These are phyloP conservation scores for Quadroppia sp. DNA, from an alignment of 2,888 invertebrate genomes.

Conservation along the genomic window DNA sequence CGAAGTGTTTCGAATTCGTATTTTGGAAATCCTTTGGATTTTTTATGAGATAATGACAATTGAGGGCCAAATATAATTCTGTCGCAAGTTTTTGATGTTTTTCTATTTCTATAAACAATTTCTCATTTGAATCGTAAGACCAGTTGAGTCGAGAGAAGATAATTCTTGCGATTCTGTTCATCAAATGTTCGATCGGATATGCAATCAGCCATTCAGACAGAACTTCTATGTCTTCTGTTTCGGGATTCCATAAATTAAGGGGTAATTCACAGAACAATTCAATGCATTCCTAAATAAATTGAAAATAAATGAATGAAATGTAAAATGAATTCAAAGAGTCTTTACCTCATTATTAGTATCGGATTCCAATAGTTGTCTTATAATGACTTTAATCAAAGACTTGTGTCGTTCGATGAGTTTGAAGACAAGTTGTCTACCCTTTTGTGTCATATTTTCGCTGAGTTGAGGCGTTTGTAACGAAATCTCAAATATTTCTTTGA, in stretches of 20 bases:
- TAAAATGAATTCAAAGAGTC: not conserved
- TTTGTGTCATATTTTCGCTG: conserved; percentile 37
- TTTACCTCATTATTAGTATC: conserved; percentile 34
- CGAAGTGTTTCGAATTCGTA: conserved; percentile 1
- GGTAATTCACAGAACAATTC: conserved; percentile 40
- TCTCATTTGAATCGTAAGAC: conserved; percentile 10
- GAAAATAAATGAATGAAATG: not conserved
- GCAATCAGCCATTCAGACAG: conserved; percentile 40
- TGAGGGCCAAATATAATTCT: conserved; percentile 37
- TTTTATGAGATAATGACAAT: conserved; percentile 20
- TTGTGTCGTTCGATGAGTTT: conserved; percentile 39
- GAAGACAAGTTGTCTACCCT: conserved; percentile 26
- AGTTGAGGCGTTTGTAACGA: conserved; percentile 26
- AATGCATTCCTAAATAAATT: conserved; percentile 30
- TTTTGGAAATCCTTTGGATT: not conserved
- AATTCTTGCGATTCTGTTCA: conserved; percentile 42
- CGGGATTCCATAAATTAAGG: conserved; percentile 39
- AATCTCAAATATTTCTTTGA: conserved; percentile 41
- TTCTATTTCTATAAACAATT: conserved; percentile 19
- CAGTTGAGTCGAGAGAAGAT: conserved; percentile 42
- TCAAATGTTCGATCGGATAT: conserved; percentile 21
- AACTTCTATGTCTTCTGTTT: conserved; percentile 33
- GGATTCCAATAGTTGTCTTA: conserved; percentile 32
- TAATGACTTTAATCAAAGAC: conserved; percentile 37
- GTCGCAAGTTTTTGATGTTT: conserved; percentile 38